These are phyloP conservation scores for Coboldia fuscipes DNA, from an alignment of 1,140 invertebrate genomes.

Conservation along the genomic window DNA sequence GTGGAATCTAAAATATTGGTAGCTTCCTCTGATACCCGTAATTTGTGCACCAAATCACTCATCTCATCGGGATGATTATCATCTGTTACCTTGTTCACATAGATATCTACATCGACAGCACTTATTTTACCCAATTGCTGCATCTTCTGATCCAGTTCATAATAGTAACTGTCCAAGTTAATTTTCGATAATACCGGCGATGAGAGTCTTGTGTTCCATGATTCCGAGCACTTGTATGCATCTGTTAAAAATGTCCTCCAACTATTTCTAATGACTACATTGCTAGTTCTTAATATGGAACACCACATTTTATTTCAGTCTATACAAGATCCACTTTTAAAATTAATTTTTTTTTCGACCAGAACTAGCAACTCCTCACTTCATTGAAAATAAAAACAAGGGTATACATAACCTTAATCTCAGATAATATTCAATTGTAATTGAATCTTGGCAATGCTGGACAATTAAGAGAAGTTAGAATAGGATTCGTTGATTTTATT, in stretches of 20 bases:
- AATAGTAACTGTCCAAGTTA: not conserved
- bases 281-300: no score
- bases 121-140: constrained; percentile 22
- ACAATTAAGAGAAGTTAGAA: no score
- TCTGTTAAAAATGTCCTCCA: constrained; percentile 3
- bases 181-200: constrained; percentile 1
- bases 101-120: constrained; percentile 54
- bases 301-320: no score
- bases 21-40: constrained; percentile 45
- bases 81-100: constrained; percentile 34
- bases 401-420: no score
- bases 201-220: not conserved
- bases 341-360: no score
- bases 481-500: no score
- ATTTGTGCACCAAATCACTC: constrained; percentile 39
- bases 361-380: no score
- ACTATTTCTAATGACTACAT: no score
- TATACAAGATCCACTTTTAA: no score
- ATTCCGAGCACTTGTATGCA: constrained; percentile 2
- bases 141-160: constrained; percentile 1
- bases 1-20: constrained; percentile 52
- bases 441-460: no score
- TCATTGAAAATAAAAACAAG: no score
- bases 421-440: no score
- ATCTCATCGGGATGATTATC: constrained; percentile 36